Evolutionary conservation across 2,797 vertebrate genomes (phyloP).

Genomic region (Alfaro cultratus): DNA sequence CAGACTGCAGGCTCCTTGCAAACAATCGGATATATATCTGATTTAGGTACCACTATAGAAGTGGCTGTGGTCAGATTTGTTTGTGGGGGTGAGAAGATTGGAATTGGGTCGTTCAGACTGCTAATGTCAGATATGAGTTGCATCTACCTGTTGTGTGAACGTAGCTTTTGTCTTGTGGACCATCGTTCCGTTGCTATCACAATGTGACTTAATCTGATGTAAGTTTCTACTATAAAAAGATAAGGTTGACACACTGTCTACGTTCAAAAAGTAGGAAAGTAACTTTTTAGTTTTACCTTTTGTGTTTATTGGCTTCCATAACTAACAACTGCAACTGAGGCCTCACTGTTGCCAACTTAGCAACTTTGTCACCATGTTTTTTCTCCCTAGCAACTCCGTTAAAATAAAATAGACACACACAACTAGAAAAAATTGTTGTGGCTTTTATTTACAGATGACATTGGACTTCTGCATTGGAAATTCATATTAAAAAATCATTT

Average conservation of each 20-base stretch:
- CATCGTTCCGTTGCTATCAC: not conserved
- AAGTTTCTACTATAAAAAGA: not conserved
- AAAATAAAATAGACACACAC: not conserved
- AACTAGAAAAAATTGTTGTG: not conserved
- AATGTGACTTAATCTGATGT: not conserved
- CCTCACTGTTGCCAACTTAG: not conserved
- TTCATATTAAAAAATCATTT: not conserved
- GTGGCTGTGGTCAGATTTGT: not conserved
- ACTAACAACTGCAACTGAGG: not conserved
- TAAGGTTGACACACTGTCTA: not conserved
- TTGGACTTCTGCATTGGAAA: not conserved
- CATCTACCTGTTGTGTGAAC: not conserved
- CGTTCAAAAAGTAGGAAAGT: not conserved
- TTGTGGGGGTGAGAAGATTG: not conserved
- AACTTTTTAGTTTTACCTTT: not conserved
- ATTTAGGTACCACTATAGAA: not conserved
- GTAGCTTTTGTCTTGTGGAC: not conserved
- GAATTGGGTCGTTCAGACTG: not conserved
- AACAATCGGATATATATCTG: not conserved
- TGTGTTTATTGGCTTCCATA: not conserved
- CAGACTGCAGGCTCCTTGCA: not conserved
- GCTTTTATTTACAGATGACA: not conserved
- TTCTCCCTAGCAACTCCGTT: not conserved
- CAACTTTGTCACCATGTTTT: not conserved
- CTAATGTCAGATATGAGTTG: not conserved